Evolutionary conservation across 1,140 invertebrate species (phyloP), one percentile per base, ranked within the genome.

Genomic region (Pogonomyrmex barbatus): DNA sequence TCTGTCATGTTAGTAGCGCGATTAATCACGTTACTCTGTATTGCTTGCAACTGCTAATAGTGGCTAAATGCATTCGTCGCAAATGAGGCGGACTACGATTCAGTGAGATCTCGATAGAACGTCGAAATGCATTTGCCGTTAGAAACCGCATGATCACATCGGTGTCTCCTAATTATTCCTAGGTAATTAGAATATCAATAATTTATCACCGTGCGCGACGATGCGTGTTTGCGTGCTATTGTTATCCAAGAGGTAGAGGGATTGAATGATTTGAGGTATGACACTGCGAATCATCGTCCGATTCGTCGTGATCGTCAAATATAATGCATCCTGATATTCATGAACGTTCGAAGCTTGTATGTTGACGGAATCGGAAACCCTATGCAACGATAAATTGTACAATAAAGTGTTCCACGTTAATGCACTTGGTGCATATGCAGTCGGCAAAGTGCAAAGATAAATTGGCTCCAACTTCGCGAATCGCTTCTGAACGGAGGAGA

Each of bases 151-250:
- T 24, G 47, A 54, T 62, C 77, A 33, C 70, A 79, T 10, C 9
- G n/a, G 17, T 39, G 42, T 39, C 24, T 33, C n/a, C 68, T 75
- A 50, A 83, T 83, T 75, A 60, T 73, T 83, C 68, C 50, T 10
- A 39, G 79, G 12, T 83, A 83, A 83, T 83, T 75, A 83, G 79
- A 83, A 83, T 83, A 83, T 83, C 68, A 83, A 83, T 83, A 75
- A 83, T 83, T 58, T 73, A 75, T 75, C 42, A 42, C 50, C 12
- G 45, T 17, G n/a, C 56, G 79, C 42, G 68, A 83, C 45, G 68
- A 83, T 47, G 79, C 67, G 67, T 60, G 33, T 50, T 83, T 14
- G 50, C 17, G 9, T 6, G 50, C 45, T 33, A 47, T 73, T 75
- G 30, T 83, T 39, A 45, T 50, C 54, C 45, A 79, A 30, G 36